Conservation (phyloP, 2,888 invertebrate genomes). For the Charanyca ferruginea region DNA sequence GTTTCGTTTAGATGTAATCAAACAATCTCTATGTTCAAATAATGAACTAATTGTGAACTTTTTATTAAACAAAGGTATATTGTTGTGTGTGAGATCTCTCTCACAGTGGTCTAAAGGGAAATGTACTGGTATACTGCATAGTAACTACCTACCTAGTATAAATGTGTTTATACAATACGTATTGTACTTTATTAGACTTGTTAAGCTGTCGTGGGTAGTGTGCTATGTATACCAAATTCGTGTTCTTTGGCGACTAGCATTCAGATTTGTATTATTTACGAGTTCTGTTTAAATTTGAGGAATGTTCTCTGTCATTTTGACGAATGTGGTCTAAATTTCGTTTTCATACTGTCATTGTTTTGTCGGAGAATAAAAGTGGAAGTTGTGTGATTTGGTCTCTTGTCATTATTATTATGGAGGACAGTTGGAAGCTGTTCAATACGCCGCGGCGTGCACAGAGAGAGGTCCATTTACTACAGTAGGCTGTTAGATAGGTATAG, state of each 20-base stretch:
- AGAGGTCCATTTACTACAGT: too few relatives aligned
- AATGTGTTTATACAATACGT: constrained; percentile 41
- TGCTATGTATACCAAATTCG: constrained; percentile 52
- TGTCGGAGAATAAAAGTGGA: background rate
- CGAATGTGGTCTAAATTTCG: constrained; percentile 27
- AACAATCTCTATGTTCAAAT: constrained; percentile 61
- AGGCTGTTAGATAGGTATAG: too few relatives aligned
- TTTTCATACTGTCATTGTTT: constrained; percentile 27
- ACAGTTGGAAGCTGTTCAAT: background rate
- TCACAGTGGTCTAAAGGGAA: constrained; percentile 63
- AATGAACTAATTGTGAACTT: constrained; percentile 66
- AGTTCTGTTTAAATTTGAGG: constrained; percentile 42
- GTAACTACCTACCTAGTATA: constrained; percentile 8
- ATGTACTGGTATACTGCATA: constrained; percentile 27
- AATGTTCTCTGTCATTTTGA: constrained; percentile 41
- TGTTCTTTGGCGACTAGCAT: constrained; percentile 38
- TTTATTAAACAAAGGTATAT: constrained; percentile 74
- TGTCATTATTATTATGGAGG: background rate
- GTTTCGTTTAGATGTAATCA: constrained; percentile 68
- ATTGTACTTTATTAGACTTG: constrained; percentile 38
- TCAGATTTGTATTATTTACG: constrained; percentile 58
- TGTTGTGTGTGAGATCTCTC: constrained; percentile 71
- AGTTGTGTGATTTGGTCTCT: background rate
- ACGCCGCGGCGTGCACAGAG: too few relatives aligned
- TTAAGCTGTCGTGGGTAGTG: constrained; percentile 38